Base-by-base conservation (phyloP, 2,797 vertebrate species). In the Pelobates cultripes region DNA sequence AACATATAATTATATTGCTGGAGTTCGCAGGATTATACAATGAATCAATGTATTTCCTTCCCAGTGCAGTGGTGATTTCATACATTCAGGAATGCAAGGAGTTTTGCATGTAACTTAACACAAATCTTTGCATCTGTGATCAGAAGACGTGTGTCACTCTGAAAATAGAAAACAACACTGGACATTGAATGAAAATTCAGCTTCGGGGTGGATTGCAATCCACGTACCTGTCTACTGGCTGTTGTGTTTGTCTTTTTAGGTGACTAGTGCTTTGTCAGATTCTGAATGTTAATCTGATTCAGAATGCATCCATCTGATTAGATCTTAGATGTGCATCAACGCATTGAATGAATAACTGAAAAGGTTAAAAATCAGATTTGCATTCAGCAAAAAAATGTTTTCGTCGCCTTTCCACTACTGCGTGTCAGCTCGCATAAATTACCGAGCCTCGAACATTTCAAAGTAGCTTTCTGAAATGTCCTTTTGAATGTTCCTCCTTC, bases 331-430 rank as follows among this genome's bases (percentile, higher is more conserved):
- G 4, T 9, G 2, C 14, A 44, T 71, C 55, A 70, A n/a, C 55
- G 10, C 66, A 45, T 3, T 63, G 43, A 63, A 47, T 47, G 55
- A 61, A 78, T 78, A 78, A 15, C 43, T 71, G 8, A 71, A 78
- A 78, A 78, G 53, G 69, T 78, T 60, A 78, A 57, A n/a, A 42
- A 41, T 47, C 42, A 61, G 9, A 78, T 78, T 78, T 78, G 77
- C 68, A 70, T 71, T 71, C n/a, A 14, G 43, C 17, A 28, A 41
- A 53, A 63, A 72, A 70, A 71, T 60, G n/a, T 70, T 43, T 42
- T 28, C 7, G 3, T 64, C 17, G 7, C n/a, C n/a, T 64, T 5
- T 40, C 61, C 61, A 64, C 61, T 57, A 0, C 55, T 4, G 55
- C 55, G 4, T 57, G 55, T 57, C 55, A 14, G 55, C 55, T 28